A percentile compares a stretch with the other conserved stretches of the same genome.
These are phyloP conservation scores for Siphlonurus alternatus DNA, from an alignment of 2,888 invertebrate genomes.

Conservation along the genomic window DNA sequence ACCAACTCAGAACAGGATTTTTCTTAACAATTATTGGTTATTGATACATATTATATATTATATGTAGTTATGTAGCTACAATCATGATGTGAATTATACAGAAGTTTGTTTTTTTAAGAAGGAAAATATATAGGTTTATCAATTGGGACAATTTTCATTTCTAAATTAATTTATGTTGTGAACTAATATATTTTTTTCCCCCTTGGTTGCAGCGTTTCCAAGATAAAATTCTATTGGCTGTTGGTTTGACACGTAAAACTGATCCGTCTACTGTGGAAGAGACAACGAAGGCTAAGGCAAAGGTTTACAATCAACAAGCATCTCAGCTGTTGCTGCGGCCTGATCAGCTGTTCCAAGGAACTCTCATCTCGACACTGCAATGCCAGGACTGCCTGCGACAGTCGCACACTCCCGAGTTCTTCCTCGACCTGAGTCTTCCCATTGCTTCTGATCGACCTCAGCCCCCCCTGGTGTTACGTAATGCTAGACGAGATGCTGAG, in stretches of 20 bases:
- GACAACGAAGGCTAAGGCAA: slow-evolving; percentile 55
- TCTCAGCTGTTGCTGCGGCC: slow-evolving; percentile 58
- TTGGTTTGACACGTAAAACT: slow-evolving; percentile 54
- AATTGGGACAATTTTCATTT: too few relatives aligned
- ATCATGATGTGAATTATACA: too few relatives aligned
- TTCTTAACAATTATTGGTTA: too few relatives aligned
- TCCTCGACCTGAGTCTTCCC: slow-evolving; percentile 87
- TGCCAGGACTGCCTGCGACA: slow-evolving; percentile 80
- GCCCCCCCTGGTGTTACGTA: slow-evolving; percentile 36
- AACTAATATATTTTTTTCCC: too few relatives aligned
- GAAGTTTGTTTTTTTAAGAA: too few relatives aligned
- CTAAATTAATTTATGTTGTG: too few relatives aligned
- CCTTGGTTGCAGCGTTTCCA: slow-evolving; percentile 62
- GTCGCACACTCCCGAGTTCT: slow-evolving; percentile 78
- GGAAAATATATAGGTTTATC: too few relatives aligned
- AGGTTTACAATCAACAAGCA: slow-evolving; percentile 69
- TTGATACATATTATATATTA: too few relatives aligned
- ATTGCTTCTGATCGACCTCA: slow-evolving; percentile 42
- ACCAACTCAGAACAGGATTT: too few relatives aligned
- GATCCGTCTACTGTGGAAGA: slow-evolving; percentile 62
- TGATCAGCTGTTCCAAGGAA: slow-evolving; percentile 88
- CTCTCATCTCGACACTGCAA: slow-evolving; percentile 71
- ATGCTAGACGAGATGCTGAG: slow-evolving; percentile 19
- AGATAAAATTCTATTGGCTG: slow-evolving; percentile 55
- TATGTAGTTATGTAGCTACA: too few relatives aligned